These are phyloP conservation scores for Trachelus iudaicus DNA, from an alignment of 2,888 invertebrate species.

Conservation along the genomic window DNA sequence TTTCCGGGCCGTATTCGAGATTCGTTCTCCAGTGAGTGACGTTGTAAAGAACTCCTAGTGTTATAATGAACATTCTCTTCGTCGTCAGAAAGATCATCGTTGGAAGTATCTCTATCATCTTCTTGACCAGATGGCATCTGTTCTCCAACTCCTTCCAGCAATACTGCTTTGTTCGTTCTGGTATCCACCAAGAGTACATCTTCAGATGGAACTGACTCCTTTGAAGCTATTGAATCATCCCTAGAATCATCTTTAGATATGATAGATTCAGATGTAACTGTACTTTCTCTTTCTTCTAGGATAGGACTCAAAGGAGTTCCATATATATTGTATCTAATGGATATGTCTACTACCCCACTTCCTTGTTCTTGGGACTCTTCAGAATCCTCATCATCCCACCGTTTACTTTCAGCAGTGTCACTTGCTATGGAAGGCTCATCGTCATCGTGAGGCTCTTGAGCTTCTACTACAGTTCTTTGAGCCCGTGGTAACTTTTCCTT, in stretches of 20 bases:
- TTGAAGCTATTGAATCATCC: constrained; percentile 55
- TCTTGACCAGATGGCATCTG: constrained; percentile 9
- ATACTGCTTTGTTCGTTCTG: constrained; percentile 66
- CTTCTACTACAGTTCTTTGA: constrained; percentile 66
- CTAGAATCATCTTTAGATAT: constrained; percentile 61
- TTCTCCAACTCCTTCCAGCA: constrained; percentile 54
- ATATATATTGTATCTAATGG: constrained; percentile 69
- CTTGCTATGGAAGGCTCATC: constrained; percentile 46
- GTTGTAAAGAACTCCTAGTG: constrained; percentile 25
- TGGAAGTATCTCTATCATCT: constrained; percentile 26
- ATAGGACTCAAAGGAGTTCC: constrained; percentile 73
- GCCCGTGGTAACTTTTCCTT: constrained; percentile 77
- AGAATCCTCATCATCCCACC: constrained; percentile 62
- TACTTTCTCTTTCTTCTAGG: constrained; percentile 70
- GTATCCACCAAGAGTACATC: constrained; percentile 68
- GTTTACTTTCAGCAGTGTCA: constrained; percentile 47
- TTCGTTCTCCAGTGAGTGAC: constrained; percentile 28
- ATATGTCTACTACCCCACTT: constrained; percentile 60
- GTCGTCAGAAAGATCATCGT: constrained; percentile 34
- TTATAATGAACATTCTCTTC: constrained; percentile 49
- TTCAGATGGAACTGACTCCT: constrained; percentile 52
- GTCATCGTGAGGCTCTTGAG: constrained; percentile 52
- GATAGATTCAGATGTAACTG: constrained; percentile 57
- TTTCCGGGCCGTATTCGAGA: constrained; percentile 29
- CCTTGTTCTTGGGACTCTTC: constrained; percentile 53